Conservation (phyloP, 2,113 vertebrate genomes). For the Sula dactylatra region DNA sequence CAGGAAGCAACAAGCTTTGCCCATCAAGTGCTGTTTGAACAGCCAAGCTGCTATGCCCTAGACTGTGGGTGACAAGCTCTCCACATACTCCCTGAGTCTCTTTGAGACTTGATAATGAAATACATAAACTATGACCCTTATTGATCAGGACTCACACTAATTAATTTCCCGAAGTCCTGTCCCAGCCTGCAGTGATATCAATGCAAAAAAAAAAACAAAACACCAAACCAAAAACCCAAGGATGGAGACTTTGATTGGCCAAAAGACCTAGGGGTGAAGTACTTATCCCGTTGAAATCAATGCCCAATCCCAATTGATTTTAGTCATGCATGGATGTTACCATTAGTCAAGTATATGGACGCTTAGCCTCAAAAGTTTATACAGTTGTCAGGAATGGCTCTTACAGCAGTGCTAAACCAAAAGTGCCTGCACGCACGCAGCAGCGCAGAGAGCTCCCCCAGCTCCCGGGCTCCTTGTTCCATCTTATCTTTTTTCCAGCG, state of each 20-base stretch:
- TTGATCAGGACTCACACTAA: constrained; percentile 47
- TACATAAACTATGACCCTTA: constrained; percentile 59
- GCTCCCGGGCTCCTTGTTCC: background rate
- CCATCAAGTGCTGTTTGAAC: background rate
- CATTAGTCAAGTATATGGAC: background rate
- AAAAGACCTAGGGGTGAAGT: constrained; percentile 6
- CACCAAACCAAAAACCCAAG: background rate
- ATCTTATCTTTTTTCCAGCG: background rate
- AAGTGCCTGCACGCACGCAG: background rate
- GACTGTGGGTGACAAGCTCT: background rate
- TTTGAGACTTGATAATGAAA: constrained; percentile 58
- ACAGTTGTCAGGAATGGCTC: background rate
- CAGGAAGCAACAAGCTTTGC: background rate
- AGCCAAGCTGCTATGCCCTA: background rate
- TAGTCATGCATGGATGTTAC: background rate
- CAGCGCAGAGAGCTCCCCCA: background rate
- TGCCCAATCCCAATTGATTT: background rate
- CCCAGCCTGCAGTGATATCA: constrained; percentile 21
- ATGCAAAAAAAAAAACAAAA: background rate
- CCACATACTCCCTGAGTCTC: constrained; percentile 24
- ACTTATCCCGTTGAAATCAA: background rate
- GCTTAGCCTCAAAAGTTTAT: background rate
- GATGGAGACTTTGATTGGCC: background rate
- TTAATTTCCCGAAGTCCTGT: constrained; percentile 56
- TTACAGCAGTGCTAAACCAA: background rate